These are phyloP conservation scores for Coelopa frigida DNA, from an alignment of 1,140 invertebrate species.

Conservation along the genomic window DNA sequence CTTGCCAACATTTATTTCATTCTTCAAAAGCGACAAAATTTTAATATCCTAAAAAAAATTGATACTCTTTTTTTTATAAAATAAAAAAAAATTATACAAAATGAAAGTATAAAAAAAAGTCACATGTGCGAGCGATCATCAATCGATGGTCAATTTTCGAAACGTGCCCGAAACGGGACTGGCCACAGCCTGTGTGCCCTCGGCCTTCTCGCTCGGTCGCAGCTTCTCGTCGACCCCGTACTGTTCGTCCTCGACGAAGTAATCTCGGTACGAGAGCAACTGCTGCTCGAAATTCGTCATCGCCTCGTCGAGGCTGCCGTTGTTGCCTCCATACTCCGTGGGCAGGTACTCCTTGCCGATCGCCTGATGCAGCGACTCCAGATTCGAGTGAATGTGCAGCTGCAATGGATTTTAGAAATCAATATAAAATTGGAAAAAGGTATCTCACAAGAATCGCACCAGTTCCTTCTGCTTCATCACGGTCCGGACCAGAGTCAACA, in stretches of 20 bases:
- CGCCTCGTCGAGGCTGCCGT: slow-evolving; percentile 44
- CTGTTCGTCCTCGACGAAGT: slow-evolving; percentile 49
- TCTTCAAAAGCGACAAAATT: background rate
- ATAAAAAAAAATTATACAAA: background rate
- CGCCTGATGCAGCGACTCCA: slow-evolving; percentile 44
- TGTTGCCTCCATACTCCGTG: slow-evolving; percentile 51
- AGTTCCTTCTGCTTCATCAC: slow-evolving; percentile 41
- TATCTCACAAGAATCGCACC: slow-evolving; percentile 13
- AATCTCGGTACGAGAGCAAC: slow-evolving; percentile 41
- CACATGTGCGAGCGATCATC: background rate
- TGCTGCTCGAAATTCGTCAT: slow-evolving; percentile 49
- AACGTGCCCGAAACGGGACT: slow-evolving; percentile 23
- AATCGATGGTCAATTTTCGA: slow-evolving; percentile 38
- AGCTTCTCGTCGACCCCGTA: slow-evolving; percentile 51
- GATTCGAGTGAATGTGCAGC: slow-evolving; percentile 34
- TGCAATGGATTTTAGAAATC: slow-evolving; percentile 10
- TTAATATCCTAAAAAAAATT: too few relatives aligned
- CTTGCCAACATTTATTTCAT: slow-evolving; percentile 1
- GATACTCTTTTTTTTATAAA: too few relatives aligned
- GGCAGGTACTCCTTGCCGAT: slow-evolving; percentile 50
- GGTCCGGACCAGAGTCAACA: slow-evolving; percentile 28
- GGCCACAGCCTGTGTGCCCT: slow-evolving; percentile 9
- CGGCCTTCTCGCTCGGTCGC: slow-evolving; percentile 21
- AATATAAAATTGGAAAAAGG: background rate
- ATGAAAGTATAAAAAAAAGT: background rate